Conservation (phyloP, 2,888 invertebrate species). For the Chrysolina haemoptera region DNA sequence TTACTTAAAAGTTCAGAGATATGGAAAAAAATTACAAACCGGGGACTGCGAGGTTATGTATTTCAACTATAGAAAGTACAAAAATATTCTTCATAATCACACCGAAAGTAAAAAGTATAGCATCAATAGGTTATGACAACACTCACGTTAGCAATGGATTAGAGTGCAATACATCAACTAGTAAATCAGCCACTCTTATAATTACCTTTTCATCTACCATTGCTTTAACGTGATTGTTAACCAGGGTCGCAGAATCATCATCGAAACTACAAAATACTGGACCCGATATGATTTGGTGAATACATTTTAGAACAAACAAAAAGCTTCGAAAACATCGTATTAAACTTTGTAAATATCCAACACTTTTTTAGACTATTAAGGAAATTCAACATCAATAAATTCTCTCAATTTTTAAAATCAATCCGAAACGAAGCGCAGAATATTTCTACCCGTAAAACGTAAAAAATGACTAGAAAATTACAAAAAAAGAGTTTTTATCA, state of each 20-base stretch:
- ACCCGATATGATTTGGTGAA: conserved; percentile 57
- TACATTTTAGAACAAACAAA: conserved; percentile 58
- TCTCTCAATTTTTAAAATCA: conserved; percentile 48
- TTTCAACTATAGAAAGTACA: background rate
- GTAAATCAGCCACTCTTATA: conserved; percentile 61
- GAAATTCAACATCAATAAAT: conserved; percentile 54
- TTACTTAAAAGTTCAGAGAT: background rate
- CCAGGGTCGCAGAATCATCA: conserved; percentile 53
- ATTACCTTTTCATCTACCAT: conserved; percentile 68
- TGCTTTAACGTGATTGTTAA: conserved; percentile 69
- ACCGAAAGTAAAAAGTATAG: conserved; percentile 30
- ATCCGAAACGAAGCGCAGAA: conserved; percentile 56
- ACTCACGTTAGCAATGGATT: conserved; percentile 71
- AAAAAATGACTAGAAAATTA: conserved; percentile 65
- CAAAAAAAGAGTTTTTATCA: conserved; percentile 56
- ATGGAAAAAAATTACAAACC: background rate
- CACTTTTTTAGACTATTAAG: conserved; percentile 60
- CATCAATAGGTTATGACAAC: conserved; percentile 61
- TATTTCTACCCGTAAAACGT: conserved; percentile 61
- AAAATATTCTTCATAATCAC: background rate
- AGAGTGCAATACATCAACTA: conserved; percentile 57
- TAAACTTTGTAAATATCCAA: conserved; percentile 45
- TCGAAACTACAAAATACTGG: conserved; percentile 54
- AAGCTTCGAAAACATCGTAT: conserved; percentile 45
- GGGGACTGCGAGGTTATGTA: background rate